These are phyloP conservation scores for Drosophila pseudoananassae DNA, from an alignment of 1,140 invertebrate species.

Conservation along the genomic window DNA sequence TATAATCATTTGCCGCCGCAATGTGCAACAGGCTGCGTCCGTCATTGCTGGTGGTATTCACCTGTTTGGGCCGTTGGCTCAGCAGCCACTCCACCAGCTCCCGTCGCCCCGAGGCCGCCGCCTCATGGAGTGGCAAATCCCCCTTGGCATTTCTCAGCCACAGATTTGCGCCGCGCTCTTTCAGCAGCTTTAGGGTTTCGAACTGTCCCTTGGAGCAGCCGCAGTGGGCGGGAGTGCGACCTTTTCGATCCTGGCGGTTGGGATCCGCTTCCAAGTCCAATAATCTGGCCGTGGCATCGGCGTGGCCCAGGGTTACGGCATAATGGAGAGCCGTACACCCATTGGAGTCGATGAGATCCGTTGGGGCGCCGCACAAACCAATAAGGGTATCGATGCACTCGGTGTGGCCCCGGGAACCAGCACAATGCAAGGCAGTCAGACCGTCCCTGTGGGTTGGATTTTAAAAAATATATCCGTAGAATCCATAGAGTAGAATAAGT, in stretches of 20 bases:
- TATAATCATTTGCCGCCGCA: conserved; percentile 96
- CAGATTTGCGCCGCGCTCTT: conserved; percentile 93
- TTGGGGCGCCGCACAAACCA: conserved; percentile 93
- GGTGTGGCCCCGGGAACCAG: conserved; percentile 96
- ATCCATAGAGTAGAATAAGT: neutral
- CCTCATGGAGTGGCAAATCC: conserved; percentile 97
- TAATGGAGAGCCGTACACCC: conserved; percentile 98
- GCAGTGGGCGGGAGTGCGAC: conserved; percentile 91
- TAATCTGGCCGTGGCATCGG: conserved; percentile 95
- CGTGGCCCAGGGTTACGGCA: conserved; percentile 97
- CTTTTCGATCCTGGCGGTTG: conserved; percentile 96
- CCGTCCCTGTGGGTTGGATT: conserved; percentile 87
- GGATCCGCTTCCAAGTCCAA: conserved; percentile 95
- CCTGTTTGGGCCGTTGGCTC: conserved; percentile 91
- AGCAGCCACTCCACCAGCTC: conserved; percentile 95
- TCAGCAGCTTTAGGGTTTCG: conserved; percentile 86
- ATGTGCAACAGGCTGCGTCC: conserved; percentile 97
- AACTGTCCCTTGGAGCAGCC: conserved; percentile 98
- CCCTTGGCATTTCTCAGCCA: conserved; percentile 96
- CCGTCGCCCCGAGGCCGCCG: conserved; percentile 94
- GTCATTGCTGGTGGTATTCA: conserved; percentile 96
- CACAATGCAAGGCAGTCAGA: conserved; percentile 96
- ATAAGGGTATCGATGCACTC: conserved; percentile 96
- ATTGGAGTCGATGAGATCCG: conserved; percentile 94
- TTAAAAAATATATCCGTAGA: conserved; percentile 8